Conservation (phyloP, 2,797 vertebrate genomes). For the Furcifer pardalis region DNA sequence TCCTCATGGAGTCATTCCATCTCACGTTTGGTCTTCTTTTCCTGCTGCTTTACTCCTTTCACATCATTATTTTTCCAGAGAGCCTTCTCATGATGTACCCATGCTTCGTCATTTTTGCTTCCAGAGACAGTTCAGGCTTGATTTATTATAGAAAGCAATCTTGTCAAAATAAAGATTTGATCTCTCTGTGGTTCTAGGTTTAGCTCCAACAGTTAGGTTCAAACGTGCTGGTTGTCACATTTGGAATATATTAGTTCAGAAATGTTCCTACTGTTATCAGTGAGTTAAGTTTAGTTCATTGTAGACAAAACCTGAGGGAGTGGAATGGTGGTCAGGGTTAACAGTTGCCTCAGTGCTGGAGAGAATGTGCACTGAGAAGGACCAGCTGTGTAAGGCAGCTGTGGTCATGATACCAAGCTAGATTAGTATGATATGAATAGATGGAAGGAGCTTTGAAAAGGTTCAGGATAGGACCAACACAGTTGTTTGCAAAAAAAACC, state of each 20-base stretch:
- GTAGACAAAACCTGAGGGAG: not conserved
- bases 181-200: slow-evolving; percentile 36
- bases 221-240: not conserved
- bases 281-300: not conserved
- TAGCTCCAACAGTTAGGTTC: slow-evolving; percentile 48
- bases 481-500: not conserved
- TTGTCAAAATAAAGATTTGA: slow-evolving; percentile 62
- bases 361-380: not conserved
- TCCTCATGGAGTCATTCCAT: too few species aligned
- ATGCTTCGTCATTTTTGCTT: too few species aligned
- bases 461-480: not conserved
- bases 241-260: slow-evolving; percentile 12
- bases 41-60: too few species aligned
- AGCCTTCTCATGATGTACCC: too few species aligned
- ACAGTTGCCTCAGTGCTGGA: not conserved
- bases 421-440: slow-evolving; percentile 3
- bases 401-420: not conserved
- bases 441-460: slow-evolving; percentile 36
- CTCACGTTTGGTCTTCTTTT: too few species aligned
- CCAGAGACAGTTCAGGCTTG: too few species aligned
- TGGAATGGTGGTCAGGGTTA: not conserved
- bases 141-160: too few species aligned
- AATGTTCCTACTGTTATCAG: not conserved
- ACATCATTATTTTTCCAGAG: too few species aligned
- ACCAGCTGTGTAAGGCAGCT: slow-evolving; percentile 17